These are phyloP conservation scores for Malurus elegans DNA, from an alignment of 2,113 vertebrate species.

Conservation along the genomic window DNA sequence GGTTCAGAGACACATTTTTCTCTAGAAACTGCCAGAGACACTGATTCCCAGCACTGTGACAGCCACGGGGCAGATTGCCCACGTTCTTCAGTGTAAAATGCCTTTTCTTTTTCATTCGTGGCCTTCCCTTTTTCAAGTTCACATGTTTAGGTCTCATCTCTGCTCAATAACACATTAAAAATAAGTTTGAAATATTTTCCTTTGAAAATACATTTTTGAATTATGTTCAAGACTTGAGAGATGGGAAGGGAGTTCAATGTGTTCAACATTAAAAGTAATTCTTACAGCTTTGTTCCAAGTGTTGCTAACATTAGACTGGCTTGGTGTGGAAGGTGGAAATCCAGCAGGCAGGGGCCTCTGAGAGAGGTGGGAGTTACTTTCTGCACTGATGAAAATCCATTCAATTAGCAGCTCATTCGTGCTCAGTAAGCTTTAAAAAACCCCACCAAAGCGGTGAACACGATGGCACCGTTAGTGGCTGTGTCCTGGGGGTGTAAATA, in stretches of 20 bases:
- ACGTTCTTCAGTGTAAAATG: not conserved
- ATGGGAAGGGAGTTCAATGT: not conserved
- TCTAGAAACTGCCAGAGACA: not conserved
- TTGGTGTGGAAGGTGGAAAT: not conserved
- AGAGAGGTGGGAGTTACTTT: not conserved
- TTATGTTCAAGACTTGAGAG: not conserved
- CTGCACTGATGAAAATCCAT: not conserved
- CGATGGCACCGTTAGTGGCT: not conserved
- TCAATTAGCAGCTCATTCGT: not conserved
- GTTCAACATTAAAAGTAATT: not conserved
- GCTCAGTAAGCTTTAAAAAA: not conserved
- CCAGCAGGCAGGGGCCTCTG: not conserved
- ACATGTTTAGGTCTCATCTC: not conserved
- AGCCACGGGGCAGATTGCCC: not conserved
- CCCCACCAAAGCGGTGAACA: not conserved
- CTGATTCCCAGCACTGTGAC: not conserved
- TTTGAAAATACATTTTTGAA: not conserved
- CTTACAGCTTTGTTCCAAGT: not conserved
- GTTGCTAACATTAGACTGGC: not conserved
- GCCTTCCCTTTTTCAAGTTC: not conserved
- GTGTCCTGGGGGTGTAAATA: not conserved
- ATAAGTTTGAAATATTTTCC: not conserved
- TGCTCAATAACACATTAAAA: not conserved
- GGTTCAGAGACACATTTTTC: not conserved
- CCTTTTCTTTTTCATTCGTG: not conserved